Percentiles rank a stretch among this genome's conserved stretches.
These are phyloP conservation scores for Ellobium chinense DNA, from an alignment of 2,888 invertebrate genomes.

Conservation along the genomic window DNA sequence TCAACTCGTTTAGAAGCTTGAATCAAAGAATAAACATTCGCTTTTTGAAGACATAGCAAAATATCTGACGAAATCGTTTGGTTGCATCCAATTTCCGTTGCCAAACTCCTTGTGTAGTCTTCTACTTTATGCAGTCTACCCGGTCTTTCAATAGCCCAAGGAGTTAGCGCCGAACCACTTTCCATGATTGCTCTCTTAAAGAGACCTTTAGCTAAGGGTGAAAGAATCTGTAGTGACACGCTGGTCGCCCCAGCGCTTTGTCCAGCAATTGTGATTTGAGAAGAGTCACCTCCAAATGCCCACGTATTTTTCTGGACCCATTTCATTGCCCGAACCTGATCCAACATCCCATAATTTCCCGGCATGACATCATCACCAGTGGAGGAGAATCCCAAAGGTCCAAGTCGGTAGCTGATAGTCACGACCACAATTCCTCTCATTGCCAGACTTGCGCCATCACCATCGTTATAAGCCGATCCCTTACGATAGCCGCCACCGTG, in stretches of 20 bases:
- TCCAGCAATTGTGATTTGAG: neutral
- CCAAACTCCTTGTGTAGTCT: neutral
- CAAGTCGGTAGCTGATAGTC: constrained; percentile 12
- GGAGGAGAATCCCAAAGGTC: constrained; percentile 9
- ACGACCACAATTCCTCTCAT: neutral
- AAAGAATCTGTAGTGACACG: neutral
- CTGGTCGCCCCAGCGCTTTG: constrained; percentile 7
- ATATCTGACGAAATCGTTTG: neutral
- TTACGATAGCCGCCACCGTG: neutral
- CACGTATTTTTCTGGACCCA: constrained; percentile 20
- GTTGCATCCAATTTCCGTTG: neutral
- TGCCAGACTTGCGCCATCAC: constrained; percentile 1
- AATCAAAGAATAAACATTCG: neutral
- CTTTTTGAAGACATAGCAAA: neutral
- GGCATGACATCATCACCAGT: constrained; percentile 38
- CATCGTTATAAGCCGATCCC: constrained; percentile 18
- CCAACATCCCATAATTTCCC: constrained; percentile 40
- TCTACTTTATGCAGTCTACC: neutral
- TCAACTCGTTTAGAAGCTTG: neutral
- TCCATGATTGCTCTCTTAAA: neutral
- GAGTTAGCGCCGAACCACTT: neutral
- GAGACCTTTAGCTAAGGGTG: neutral
- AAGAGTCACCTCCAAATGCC: constrained; percentile 4
- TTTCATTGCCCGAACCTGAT: constrained; percentile 19
- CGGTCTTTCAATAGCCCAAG: constrained; percentile 5